A percentile compares a stretch with the other conserved stretches of the same genome.
Conservation (phyloP, 2,888 invertebrate genomes). For the Plagodis pulveraria region DNA sequence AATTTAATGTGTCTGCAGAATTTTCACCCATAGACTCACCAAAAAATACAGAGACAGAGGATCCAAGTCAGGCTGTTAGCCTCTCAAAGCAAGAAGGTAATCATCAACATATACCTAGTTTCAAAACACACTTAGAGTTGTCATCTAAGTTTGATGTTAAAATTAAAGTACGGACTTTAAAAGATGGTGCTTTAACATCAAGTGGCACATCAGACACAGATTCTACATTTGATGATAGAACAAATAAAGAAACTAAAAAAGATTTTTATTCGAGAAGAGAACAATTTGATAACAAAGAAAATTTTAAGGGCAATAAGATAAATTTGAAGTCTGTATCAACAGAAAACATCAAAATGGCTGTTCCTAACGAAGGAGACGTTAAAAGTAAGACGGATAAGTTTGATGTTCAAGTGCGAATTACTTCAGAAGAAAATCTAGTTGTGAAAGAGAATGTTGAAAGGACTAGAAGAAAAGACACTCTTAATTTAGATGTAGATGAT, state of each 20-base stretch:
- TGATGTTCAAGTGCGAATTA: conserved; percentile 79
- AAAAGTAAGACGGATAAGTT: conserved; percentile 76
- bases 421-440: conserved; percentile 77
- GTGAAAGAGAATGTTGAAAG: conserved; percentile 69
- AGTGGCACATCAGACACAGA: conserved; percentile 73
- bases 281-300: conserved; percentile 58
- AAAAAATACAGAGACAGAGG: conserved; percentile 51
- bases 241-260: conserved; percentile 47
- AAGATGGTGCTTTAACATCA: conserved; percentile 66
- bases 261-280: conserved; percentile 56
- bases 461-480: conserved; percentile 66
- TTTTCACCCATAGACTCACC: conserved; percentile 43
- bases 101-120: conserved; percentile 53
- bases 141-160: conserved; percentile 83
- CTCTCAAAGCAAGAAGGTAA: conserved; percentile 48
- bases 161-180: conserved; percentile 79
- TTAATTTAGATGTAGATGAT: conserved; percentile 83
- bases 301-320: conserved; percentile 55
- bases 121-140: conserved; percentile 76
- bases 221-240: conserved; percentile 55
- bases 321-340: conserved; percentile 62
- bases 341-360: conserved; percentile 78
- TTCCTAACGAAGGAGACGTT: conserved; percentile 73
- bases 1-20: conserved; percentile 50
- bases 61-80: conserved; percentile 55